Evolutionary conservation across 2,113 vertebrate genomes (phyloP).

Genomic region (Acinonyx jubatus): DNA sequence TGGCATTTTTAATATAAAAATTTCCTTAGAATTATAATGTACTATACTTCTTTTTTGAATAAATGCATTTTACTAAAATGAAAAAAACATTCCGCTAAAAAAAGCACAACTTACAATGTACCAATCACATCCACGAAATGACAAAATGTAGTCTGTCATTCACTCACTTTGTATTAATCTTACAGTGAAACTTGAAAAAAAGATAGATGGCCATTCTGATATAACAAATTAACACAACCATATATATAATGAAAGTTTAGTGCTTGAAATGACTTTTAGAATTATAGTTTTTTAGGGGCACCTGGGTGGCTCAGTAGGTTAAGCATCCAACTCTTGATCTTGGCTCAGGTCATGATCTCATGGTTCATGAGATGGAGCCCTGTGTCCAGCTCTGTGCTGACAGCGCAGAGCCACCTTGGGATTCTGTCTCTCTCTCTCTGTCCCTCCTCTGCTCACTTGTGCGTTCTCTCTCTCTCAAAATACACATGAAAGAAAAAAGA

Average conservation of each 20-base stretch:
- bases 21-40: conserved; percentile 58
- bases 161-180: conserved; percentile 49
- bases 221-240: conserved; percentile 20
- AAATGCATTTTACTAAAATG: conserved; percentile 41
- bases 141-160: neutral
- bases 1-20: conserved; percentile 67
- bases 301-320: too few relatives aligned
- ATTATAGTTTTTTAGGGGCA: neutral
- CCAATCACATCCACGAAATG: neutral
- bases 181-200: conserved; percentile 25
- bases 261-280: conserved; percentile 27
- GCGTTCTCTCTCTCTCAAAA: too few relatives aligned
- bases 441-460: too few relatives aligned
- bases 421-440: too few relatives aligned
- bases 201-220: conserved; percentile 12
- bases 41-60: neutral
- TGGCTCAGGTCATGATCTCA: too few relatives aligned
- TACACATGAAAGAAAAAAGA: too few relatives aligned
- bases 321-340: too few relatives aligned
- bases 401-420: too few relatives aligned
- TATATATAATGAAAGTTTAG: neutral
- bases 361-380: too few relatives aligned
- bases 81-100: conserved; percentile 33
- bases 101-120: conserved; percentile 15
- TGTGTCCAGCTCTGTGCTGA: too few relatives aligned